Base-by-base conservation (phyloP, 2,797 vertebrate species). In the Todus mexicanus region DNA sequence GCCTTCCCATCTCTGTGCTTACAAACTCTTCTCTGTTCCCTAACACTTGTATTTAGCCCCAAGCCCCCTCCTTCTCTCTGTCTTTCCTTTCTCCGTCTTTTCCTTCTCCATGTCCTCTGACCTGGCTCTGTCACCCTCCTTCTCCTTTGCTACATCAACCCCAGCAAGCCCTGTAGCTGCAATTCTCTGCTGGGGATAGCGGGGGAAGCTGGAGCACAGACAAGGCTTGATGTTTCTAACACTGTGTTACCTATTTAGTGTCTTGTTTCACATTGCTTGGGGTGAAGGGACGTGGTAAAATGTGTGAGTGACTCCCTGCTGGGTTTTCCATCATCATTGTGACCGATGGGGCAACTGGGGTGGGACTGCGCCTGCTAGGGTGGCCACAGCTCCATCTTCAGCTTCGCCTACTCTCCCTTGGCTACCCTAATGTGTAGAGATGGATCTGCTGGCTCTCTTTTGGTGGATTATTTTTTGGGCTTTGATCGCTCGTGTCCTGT, bases 1-100 rank as follows among this genome's bases (percentile, higher is more conserved):
- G 77, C 61, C 83, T 95, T 91, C 87, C 89, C 76, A 81, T 93
- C 70, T 79, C 64, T 84, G n/a, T 26, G 63, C 92, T 94, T 42
- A 63, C 89, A 91, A 75, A 70, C 66, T 26, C 59, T 72, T 48
- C 60, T 70, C 79, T 89, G 33, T 82, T 84, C 84, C 66, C 51
- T 83, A 74, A 57, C 73, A 57, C 79, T 89, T 89, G 69, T 42
- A 25, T 75, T 92, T 75, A 93, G 87, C 26, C 70, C 78, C 27
- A 79, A 61, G 16, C 35, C 7, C 29, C 11, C 48, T 78, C 19
- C 43, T 87, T 89, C 25, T 51, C 25, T 7, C 2, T 5, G 23
- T 76, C 45, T 73, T 81, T 73, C 31, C n/a, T 74, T 82, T 77
- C 75, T 78, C 26, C 65, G 33, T 63, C 59, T 71, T 70, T 42